Evolutionary conservation across 2,797 vertebrate species (phyloP).

Genomic region (Eidolon dupreanum): DNA sequence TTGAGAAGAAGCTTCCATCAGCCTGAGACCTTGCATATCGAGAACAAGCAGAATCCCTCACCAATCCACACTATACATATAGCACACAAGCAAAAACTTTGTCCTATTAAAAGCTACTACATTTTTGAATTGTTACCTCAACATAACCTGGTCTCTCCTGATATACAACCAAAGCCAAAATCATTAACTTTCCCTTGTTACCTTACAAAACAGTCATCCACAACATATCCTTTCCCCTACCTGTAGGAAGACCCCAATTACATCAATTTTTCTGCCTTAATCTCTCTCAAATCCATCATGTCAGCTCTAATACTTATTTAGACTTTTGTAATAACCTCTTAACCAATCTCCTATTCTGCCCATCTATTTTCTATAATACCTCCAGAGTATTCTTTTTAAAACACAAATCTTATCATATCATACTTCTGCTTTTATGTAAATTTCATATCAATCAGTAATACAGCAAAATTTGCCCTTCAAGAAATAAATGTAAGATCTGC

Average conservation of each 20-base stretch:
- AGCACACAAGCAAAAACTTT: background rate
- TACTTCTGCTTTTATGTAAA: background rate
- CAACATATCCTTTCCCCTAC: background rate
- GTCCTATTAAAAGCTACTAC: slow-evolving; percentile 5
- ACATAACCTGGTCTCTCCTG: background rate
- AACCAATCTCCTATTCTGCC: background rate
- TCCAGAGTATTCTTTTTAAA: background rate
- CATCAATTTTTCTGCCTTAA: slow-evolving; percentile 17
- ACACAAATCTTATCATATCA: background rate
- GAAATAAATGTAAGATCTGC: slow-evolving; percentile 9
- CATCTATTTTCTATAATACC: background rate
- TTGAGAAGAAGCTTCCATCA: background rate
- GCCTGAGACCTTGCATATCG: background rate
- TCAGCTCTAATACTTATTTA: background rate
- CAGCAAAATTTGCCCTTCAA: background rate
- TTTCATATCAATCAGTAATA: background rate
- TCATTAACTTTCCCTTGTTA: background rate
- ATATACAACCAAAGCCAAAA: background rate
- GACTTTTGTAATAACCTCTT: background rate
- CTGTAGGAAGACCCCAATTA: background rate
- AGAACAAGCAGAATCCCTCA: background rate
- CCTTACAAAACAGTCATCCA: background rate
- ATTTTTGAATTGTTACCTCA: background rate
- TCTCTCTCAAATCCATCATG: background rate
- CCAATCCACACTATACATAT: background rate